A percentile compares a stretch with the other conserved stretches of the same genome.
phyloP scores from a whole-genome alignment of 2,797 vertebrate genomes.

The Enteromius paludinosus region DNA sequence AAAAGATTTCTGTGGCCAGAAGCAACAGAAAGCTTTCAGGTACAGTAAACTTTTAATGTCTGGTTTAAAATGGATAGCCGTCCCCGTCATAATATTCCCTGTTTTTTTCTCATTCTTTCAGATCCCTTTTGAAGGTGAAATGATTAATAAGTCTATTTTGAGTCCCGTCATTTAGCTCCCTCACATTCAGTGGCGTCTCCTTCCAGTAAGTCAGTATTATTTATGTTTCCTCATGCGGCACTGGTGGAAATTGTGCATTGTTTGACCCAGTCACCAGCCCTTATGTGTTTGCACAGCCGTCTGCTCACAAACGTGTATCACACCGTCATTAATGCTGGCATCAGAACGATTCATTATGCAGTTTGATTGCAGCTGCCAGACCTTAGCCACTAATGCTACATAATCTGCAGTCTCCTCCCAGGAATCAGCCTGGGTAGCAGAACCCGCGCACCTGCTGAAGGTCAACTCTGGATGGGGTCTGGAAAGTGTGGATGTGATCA shows the following conservation, averaged over 20 bases:
- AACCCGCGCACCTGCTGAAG: slow-evolving; percentile 57
- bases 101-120: slow-evolving; percentile 4
- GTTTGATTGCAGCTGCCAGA: slow-evolving; percentile 53
- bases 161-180: neutral
- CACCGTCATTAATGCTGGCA: slow-evolving; percentile 51
- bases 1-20: slow-evolving; percentile 66
- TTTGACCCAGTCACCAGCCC: slow-evolving; percentile 1
- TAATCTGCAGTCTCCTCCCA: slow-evolving; percentile 66
- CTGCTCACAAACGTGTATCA: slow-evolving; percentile 13
- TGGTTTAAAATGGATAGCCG: slow-evolving; percentile 34
- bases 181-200: neutral
- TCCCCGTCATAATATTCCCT: neutral
- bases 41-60: slow-evolving; percentile 55
- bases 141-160: slow-evolving; percentile 43
- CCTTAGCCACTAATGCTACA: slow-evolving; percentile 63
- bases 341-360: slow-evolving; percentile 63
- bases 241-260: slow-evolving; percentile 14
- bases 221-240: slow-evolving; percentile 11
- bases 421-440: slow-evolving; percentile 44
- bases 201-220: slow-evolving; percentile 4
- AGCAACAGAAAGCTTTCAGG: slow-evolving; percentile 63
- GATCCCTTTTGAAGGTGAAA: slow-evolving; percentile 49
- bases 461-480: slow-evolving; percentile 63
- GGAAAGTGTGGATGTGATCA: slow-evolving; percentile 41
- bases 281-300: slow-evolving; percentile 22